Percentiles rank a stretch among this genome's conserved stretches.
Conservation (phyloP, 1,140 invertebrate genomes). For the Agrilus planipennis region DNA sequence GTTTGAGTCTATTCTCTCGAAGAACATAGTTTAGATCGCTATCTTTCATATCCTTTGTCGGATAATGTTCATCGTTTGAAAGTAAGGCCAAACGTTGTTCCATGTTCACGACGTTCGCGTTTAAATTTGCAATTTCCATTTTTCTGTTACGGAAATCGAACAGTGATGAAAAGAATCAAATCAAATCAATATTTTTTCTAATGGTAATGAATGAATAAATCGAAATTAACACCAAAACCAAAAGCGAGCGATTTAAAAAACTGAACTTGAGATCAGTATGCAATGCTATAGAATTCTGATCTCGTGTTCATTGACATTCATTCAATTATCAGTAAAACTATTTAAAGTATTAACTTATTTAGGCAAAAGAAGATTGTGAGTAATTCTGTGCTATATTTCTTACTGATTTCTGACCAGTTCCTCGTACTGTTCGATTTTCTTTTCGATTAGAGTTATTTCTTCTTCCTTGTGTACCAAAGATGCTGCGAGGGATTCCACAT, state of each 20-base stretch:
- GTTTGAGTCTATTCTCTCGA: slow-evolving; percentile 11
- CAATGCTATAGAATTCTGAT: too few species aligned
- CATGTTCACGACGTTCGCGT: not conserved
- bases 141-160: not conserved
- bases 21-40: slow-evolving; percentile 20
- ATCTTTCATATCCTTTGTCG: not conserved
- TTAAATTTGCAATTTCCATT: not conserved
- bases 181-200: too few species aligned
- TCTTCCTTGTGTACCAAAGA: slow-evolving; percentile 14
- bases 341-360: too few species aligned
- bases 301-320: too few species aligned
- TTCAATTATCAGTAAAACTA: too few species aligned
- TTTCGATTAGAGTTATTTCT: slow-evolving; percentile 9
- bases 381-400: not conserved
- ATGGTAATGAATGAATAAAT: too few species aligned
- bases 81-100: not conserved
- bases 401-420: slow-evolving; percentile 14
- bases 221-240: too few species aligned
- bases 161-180: too few species aligned
- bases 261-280: too few species aligned
- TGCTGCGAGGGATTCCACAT: slow-evolving; percentile 9
- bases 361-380: too few species aligned
- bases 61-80: not conserved
- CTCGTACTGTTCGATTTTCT: slow-evolving; percentile 12
- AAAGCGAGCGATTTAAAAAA: too few species aligned